phyloP scores from a whole-genome alignment of 2,113 vertebrate genomes.

The Hiodon tergisus region DNA sequence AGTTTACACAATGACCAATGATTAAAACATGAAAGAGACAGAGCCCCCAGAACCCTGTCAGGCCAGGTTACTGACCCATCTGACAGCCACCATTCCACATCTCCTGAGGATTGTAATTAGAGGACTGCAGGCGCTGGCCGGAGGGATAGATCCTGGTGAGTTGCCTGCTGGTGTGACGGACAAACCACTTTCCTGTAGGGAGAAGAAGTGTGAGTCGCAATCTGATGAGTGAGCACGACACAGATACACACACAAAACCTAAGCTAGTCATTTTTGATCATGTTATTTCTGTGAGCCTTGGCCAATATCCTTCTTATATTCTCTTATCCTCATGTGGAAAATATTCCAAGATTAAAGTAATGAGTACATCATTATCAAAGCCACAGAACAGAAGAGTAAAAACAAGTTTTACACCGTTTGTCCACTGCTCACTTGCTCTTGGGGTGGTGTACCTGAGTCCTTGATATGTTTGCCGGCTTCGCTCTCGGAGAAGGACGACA shows the following conservation, averaged over 20 bases:
- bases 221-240: no score
- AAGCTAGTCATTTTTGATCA: not conserved
- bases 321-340: no score
- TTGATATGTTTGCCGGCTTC: constrained; percentile 74
- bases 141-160: constrained; percentile 86
- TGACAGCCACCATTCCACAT: constrained; percentile 96
- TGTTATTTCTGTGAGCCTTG: no score
- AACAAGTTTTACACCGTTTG: not conserved
- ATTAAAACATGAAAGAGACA: no score
- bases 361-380: no score
- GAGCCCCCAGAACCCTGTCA: not conserved
- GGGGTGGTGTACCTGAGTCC: constrained; percentile 66
- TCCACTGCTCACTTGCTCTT: constrained; percentile 12
- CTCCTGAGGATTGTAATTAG: constrained; percentile 93
- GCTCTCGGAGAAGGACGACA: constrained; percentile 85
- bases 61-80: constrained; percentile 67
- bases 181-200: constrained; percentile 68
- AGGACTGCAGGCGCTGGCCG: constrained; percentile 81
- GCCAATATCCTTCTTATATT: no score
- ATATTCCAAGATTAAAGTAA: no score
- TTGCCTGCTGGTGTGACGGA: constrained; percentile 71
- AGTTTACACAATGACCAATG: not conserved
- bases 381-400: not conserved
- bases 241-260: not conserved
- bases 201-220: not conserved